Conservation (phyloP, 1,140 invertebrate genomes). For the Tetramorium parvispinum region DNA sequence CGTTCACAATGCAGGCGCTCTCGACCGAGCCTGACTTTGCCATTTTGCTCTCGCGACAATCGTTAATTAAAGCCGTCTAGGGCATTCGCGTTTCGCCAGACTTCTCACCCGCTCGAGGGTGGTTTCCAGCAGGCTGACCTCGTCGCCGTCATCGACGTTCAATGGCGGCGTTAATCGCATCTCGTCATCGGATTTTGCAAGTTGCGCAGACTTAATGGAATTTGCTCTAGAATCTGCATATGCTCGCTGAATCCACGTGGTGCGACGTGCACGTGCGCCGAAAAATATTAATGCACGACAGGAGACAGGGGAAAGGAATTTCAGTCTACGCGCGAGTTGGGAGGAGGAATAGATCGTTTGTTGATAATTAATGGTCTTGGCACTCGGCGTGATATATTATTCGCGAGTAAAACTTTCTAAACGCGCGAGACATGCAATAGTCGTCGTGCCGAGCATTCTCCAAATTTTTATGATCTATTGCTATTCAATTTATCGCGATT, state of each 20-base stretch:
- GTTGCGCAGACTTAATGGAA: constrained; percentile 48
- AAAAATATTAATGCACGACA: constrained; percentile 8
- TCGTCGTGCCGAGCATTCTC: neutral
- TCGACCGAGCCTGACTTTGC: constrained; percentile 41
- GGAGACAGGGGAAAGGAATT: neutral
- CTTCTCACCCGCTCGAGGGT: constrained; percentile 2
- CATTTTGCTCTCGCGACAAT: constrained; percentile 65
- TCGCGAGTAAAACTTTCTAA: constrained; percentile 15
- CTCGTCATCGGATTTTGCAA: constrained; percentile 62
- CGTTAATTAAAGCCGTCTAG: constrained; percentile 71
- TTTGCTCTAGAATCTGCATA: neutral
- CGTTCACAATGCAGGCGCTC: constrained; percentile 8
- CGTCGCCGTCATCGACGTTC: constrained; percentile 23
- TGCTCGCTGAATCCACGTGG: constrained; percentile 4
- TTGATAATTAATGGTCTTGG: constrained; percentile 24
- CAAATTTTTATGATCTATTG: neutral
- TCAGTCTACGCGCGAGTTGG: neutral
- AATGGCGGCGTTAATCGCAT: constrained; percentile 62
- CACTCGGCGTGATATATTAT: constrained; percentile 8
- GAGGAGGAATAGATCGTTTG: constrained; percentile 1
- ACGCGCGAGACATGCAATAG: neutral
- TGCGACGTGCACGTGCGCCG: neutral
- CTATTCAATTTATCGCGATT: neutral
- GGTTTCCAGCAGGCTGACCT: neutral
- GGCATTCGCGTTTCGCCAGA: constrained; percentile 64